Conservation (phyloP, 2,113 vertebrate species). For the Psilopogon haemacephalus region DNA sequence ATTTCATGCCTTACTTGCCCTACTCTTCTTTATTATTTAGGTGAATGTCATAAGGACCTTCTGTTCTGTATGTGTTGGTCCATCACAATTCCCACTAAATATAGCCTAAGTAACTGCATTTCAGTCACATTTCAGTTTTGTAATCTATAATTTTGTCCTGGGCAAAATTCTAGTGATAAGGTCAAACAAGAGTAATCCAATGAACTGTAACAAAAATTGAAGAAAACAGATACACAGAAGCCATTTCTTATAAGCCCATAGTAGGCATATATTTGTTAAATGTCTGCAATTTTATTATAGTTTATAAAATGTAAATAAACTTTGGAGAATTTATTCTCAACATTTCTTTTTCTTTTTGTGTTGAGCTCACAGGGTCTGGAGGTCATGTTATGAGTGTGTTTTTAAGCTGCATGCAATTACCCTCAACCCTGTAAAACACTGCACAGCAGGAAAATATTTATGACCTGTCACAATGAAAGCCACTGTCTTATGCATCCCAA, state of each 20-base stretch:
- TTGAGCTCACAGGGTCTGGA: slow-evolving; percentile 33
- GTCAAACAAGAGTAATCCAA: background rate
- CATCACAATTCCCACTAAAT: background rate
- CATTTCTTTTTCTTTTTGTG: slow-evolving; percentile 39
- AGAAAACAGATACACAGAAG: background rate
- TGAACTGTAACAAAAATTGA: background rate
- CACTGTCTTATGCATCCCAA: slow-evolving; percentile 56
- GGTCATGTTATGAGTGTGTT: slow-evolving; percentile 70
- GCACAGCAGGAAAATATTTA: slow-evolving; percentile 73
- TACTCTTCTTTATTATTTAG: background rate
- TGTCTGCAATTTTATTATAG: background rate
- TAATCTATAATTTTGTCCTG: background rate
- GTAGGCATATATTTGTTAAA: background rate
- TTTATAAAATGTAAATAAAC: slow-evolving; percentile 46
- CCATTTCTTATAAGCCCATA: background rate
- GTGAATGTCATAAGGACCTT: background rate
- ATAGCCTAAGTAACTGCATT: background rate
- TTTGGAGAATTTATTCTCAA: slow-evolving; percentile 35
- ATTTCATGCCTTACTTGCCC: background rate
- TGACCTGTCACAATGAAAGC: slow-evolving; percentile 65
- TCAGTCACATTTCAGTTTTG: background rate
- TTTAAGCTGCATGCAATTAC: slow-evolving; percentile 77
- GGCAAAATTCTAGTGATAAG: background rate
- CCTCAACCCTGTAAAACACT: slow-evolving; percentile 62
- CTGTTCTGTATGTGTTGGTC: background rate